Conservation (phyloP, 2,797 vertebrate species). For the Pempheris klunzingeri region DNA sequence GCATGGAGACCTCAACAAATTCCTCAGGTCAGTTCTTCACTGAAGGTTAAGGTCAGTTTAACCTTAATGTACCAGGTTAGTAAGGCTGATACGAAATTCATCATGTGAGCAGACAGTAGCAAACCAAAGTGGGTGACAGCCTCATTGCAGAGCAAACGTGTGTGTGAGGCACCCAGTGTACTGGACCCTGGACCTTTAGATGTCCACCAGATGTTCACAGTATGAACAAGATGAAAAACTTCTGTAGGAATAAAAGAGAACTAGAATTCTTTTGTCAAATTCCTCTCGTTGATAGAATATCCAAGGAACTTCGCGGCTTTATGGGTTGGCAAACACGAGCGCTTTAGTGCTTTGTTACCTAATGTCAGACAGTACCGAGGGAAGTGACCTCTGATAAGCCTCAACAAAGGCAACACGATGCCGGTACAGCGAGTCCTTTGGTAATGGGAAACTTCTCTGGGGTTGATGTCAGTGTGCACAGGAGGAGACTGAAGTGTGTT, state of each 20-base stretch:
- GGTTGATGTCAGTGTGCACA: conserved; percentile 59
- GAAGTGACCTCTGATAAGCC: conserved; percentile 71
- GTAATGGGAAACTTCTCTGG: conserved; percentile 63
- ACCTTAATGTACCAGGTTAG: conserved; percentile 3
- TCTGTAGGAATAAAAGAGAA: conserved; percentile 19
- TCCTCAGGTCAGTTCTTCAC: conserved; percentile 89
- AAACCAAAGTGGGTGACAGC: background rate
- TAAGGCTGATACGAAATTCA: conserved; percentile 12
- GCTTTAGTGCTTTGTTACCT: conserved; percentile 59
- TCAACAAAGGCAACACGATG: conserved; percentile 68
- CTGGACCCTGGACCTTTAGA: background rate
- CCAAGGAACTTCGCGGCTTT: conserved; percentile 20
- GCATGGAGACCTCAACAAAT: conserved; percentile 98
- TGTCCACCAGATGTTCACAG: background rate
- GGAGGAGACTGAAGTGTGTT: conserved; percentile 61
- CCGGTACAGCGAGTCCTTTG: conserved; percentile 59
- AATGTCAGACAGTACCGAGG: conserved; percentile 60
- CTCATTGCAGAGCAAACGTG: background rate
- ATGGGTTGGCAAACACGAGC: conserved; percentile 41
- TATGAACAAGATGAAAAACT: conserved; percentile 22
- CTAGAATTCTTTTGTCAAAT: conserved; percentile 21
- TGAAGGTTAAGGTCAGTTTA: conserved; percentile 5
- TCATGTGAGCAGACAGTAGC: background rate
- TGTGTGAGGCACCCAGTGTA: background rate
- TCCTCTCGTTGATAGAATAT: conserved; percentile 17